phyloP scores from a whole-genome alignment of 1,140 invertebrate species.

The Drosophila setifemur region DNA sequence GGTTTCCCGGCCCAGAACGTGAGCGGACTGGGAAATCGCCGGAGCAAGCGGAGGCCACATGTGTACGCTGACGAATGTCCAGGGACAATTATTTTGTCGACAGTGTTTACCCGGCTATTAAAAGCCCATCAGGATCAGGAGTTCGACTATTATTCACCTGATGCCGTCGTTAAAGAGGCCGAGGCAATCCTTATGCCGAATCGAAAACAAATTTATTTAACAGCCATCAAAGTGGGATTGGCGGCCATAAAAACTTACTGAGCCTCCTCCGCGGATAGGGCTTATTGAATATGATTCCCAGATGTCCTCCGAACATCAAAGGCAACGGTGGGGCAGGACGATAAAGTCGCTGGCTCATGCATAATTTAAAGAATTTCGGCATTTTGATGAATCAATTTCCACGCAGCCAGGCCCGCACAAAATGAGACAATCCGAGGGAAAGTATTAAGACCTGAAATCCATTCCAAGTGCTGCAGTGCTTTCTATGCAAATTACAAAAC shows the following conservation, averaged over 20 bases:
- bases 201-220: conserved; percentile 39
- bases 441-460: conserved; percentile 42
- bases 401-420: conserved; percentile 1
- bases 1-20: conserved; percentile 36
- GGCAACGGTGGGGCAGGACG: background rate
- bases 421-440: conserved; percentile 39
- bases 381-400: conserved; percentile 45
- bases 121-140: conserved; percentile 21
- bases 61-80: conserved; percentile 22
- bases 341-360: conserved; percentile 42
- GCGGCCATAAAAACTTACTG: conserved; percentile 23
- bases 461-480: conserved; percentile 39
- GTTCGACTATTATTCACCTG: conserved; percentile 22
- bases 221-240: conserved; percentile 43
- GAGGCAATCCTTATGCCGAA: conserved; percentile 15
- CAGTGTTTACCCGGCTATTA: conserved; percentile 37
- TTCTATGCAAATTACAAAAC: conserved; percentile 45
- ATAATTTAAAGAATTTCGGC: conserved; percentile 69
- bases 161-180: background rate
- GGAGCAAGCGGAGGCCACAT: background rate
- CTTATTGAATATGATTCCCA: conserved; percentile 61
- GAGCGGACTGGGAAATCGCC: conserved; percentile 39
- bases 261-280: background rate
- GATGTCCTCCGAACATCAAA: conserved; percentile 46
- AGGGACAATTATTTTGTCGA: conserved; percentile 20